Evolutionary conservation across 2,797 vertebrate species (phyloP).

Genomic region (Vireo griseus): DNA sequence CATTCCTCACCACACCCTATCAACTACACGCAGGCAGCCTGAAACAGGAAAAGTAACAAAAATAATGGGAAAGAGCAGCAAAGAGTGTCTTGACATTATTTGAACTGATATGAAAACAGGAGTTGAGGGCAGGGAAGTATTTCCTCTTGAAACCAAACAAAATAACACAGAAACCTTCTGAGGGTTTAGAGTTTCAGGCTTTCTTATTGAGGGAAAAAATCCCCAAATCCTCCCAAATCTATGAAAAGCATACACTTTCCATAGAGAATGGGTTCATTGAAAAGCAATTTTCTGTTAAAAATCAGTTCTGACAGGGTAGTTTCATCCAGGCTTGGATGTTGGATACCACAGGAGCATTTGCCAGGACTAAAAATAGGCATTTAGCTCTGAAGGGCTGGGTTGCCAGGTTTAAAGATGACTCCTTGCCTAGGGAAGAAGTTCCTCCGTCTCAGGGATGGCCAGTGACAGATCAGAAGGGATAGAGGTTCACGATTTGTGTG

Average conservation of each 20-base stretch:
- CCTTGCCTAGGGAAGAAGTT: not conserved
- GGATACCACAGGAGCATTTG: not conserved
- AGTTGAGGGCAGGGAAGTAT: constrained; percentile 50
- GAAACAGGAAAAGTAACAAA: constrained; percentile 56
- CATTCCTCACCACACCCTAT: constrained; percentile 60
- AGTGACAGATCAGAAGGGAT: constrained; percentile 37
- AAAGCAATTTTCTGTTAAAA: constrained; percentile 63
- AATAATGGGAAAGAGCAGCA: constrained; percentile 58
- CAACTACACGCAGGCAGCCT: constrained; percentile 25
- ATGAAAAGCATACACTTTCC: constrained; percentile 43
- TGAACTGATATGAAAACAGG: constrained; percentile 57
- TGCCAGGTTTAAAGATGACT: not conserved
- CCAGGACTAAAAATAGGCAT: constrained; percentile 17
- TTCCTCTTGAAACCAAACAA: constrained; percentile 55
- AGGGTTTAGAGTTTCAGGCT: constrained; percentile 48
- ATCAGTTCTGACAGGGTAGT: constrained; percentile 43
- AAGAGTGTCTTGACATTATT: constrained; percentile 28
- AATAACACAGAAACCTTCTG: not conserved
- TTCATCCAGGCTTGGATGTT: not conserved
- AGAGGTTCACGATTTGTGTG: constrained; percentile 59
- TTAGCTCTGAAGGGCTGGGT: not conserved
- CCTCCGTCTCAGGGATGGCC: not conserved
- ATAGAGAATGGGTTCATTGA: constrained; percentile 32
- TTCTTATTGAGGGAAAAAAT: constrained; percentile 25
- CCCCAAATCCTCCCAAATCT: constrained; percentile 35